Evolutionary conservation across 2,888 invertebrate genomes (phyloP).

Genomic region (Heliconius charithonia): DNA sequence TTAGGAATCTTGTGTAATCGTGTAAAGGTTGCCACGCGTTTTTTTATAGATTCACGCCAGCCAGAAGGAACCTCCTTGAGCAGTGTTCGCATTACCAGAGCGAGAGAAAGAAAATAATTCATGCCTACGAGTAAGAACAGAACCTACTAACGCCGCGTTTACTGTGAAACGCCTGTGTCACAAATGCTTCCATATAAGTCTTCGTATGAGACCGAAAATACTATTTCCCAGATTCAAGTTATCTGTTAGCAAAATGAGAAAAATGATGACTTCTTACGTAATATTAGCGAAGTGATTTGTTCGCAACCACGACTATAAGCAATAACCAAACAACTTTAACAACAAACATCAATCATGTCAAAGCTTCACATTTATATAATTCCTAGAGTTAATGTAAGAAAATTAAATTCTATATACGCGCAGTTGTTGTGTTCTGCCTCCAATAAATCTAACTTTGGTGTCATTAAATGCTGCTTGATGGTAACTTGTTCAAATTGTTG

Average conservation of each 20-base stretch:
- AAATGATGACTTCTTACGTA: no score
- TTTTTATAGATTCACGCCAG: no score
- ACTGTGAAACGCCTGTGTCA: neutral
- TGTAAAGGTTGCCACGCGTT: no score
- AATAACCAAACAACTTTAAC: neutral
- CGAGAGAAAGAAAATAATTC: no score
- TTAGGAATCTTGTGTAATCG: no score
- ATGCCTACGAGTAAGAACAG: neutral
- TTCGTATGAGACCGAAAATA: no score
- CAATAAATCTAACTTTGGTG: neutral
- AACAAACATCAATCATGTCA: neutral
- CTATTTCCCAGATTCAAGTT: no score
- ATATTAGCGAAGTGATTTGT: neutral
- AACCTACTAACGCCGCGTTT: neutral
- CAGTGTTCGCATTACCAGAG: no score
- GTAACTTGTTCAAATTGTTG: neutral
- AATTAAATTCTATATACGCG: neutral
- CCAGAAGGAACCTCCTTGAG: no score
- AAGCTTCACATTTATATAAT: neutral
- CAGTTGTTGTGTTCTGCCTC: neutral
- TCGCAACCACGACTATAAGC: neutral
- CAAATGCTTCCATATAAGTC: neutral
- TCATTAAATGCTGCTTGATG: neutral
- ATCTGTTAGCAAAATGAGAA: no score
- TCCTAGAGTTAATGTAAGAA: neutral